phyloP scores from a whole-genome alignment of 2,797 vertebrate genomes.

The Leptoclinus maculatus region DNA sequence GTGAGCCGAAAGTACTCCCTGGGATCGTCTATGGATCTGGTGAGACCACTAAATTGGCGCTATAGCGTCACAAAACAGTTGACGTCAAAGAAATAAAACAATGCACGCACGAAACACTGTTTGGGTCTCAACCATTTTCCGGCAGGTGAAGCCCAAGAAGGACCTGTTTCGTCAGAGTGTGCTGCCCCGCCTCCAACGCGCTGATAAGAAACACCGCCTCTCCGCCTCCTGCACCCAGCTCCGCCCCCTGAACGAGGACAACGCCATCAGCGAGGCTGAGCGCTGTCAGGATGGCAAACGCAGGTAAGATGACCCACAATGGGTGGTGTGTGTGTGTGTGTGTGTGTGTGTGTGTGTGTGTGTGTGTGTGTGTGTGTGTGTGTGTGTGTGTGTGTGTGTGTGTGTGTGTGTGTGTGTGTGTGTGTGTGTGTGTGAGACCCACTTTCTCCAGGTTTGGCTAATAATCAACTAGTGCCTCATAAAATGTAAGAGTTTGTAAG shows the following conservation, averaged over 20 bases:
- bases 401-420: too few relatives aligned
- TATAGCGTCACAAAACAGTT: neutral
- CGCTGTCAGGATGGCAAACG: constrained; percentile 61
- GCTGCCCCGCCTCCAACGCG: constrained; percentile 77
- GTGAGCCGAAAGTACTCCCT: constrained; percentile 79
- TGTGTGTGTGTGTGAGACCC: neutral
- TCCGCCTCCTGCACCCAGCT: constrained; percentile 83
- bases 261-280: constrained; percentile 13
- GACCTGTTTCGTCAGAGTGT: constrained; percentile 84
- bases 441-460: constrained; percentile 43
- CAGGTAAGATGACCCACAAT: constrained; percentile 63
- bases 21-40: constrained; percentile 80
- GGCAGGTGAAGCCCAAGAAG: constrained; percentile 68
- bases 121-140: constrained; percentile 5
- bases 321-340: neutral
- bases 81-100: neutral
- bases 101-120: neutral
- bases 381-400: neutral
- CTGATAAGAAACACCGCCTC: constrained; percentile 72
- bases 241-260: constrained; percentile 69
- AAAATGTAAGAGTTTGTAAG: constrained; percentile 31
- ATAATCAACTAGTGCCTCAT: constrained; percentile 62
- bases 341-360: neutral
- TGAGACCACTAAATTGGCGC: constrained; percentile 47
- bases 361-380: neutral